Percentiles rank a stretch among this genome's conserved stretches.
phyloP scores from a whole-genome alignment of 2,113 vertebrate genomes.

The Azemiops feae region DNA sequence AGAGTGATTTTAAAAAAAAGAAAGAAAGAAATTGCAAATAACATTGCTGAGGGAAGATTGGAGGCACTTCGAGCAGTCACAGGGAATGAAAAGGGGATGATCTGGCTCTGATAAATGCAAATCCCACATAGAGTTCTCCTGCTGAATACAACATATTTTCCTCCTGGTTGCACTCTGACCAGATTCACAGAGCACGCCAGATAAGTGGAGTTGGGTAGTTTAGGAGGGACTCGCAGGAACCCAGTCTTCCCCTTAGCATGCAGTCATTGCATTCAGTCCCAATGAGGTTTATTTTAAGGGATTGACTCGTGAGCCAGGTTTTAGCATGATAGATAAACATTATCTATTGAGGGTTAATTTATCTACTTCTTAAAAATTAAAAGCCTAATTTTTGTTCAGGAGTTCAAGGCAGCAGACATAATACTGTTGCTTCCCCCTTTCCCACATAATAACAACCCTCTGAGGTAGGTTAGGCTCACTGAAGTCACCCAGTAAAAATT shows the following conservation, averaged over 20 bases:
- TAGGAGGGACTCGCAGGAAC: background rate
- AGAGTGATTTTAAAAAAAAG: background rate
- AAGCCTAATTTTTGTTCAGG: background rate
- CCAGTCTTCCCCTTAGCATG: background rate
- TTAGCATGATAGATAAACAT: background rate
- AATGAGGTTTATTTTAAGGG: background rate
- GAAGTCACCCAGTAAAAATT: background rate
- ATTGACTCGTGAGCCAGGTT: background rate
- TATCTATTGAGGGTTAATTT: background rate
- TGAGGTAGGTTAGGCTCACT: background rate
- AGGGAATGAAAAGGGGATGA: background rate
- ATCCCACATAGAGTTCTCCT: background rate
- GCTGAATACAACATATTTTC: background rate
- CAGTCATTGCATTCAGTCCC: background rate
- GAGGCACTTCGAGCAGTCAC: background rate
- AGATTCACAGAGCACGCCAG: background rate
- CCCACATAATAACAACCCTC: background rate
- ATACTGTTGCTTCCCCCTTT: background rate
- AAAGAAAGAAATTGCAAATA: conserved; percentile 41
- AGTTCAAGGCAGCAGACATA: background rate
- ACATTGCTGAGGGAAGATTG: background rate
- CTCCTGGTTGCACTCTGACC: background rate
- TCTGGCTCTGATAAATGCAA: background rate
- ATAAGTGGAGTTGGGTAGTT: background rate
- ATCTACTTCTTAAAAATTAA: background rate